Evolutionary conservation across 2,113 vertebrate species (phyloP).

Genomic region (Petrocephalus microphthalmus): DNA sequence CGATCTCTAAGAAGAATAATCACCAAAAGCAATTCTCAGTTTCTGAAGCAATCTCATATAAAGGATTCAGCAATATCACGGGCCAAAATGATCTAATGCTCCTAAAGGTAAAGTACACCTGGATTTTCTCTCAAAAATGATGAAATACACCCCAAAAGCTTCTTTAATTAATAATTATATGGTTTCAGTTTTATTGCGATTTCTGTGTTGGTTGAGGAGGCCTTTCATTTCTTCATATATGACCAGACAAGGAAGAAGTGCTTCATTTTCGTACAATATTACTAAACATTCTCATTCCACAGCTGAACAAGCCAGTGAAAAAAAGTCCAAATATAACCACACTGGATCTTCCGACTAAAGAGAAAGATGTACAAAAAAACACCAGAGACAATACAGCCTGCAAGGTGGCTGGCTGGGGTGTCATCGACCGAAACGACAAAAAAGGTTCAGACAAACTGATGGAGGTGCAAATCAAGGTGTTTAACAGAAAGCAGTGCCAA

Average conservation of each 20-base stretch:
- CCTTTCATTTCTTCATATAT: background rate
- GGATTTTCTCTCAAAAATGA: background rate
- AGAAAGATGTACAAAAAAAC: background rate
- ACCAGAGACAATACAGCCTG: background rate
- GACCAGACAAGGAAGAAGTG: background rate
- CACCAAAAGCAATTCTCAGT: background rate
- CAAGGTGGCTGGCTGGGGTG: conserved; percentile 24
- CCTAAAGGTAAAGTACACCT: background rate
- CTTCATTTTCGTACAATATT: background rate
- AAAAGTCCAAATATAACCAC: background rate
- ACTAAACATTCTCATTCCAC: background rate
- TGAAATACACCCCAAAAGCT: background rate
- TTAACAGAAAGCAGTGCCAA: conserved; percentile 15
- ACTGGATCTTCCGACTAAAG: background rate
- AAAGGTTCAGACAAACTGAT: background rate
- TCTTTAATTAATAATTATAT: background rate
- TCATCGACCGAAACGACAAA: background rate
- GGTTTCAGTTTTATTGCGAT: background rate
- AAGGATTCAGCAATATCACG: background rate
- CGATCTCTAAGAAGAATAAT: background rate
- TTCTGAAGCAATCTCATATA: background rate
- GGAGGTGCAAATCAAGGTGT: background rate
- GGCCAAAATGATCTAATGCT: conserved; percentile 9
- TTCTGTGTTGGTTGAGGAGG: background rate
- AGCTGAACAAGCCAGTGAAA: conserved; percentile 16